Percentiles rank a stretch among this genome's conserved stretches.
Conservation (phyloP, 1,140 invertebrate genomes). For the Drosophila suzukii region DNA sequence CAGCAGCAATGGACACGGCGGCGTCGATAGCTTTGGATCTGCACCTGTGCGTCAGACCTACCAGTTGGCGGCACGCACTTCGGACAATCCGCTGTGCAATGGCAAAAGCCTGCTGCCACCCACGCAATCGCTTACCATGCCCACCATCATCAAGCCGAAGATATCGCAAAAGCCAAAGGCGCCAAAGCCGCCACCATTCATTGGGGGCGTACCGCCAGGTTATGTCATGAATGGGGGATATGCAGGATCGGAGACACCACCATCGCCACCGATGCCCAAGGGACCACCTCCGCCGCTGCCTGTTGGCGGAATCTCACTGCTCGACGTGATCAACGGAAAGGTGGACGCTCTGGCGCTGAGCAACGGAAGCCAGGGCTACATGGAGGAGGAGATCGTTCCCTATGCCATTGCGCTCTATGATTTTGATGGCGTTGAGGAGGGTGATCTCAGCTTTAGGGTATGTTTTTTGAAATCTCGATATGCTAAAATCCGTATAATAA, state of each 20-base stretch:
- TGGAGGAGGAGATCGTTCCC: slow-evolving; percentile 82
- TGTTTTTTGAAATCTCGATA: slow-evolving; percentile 47
- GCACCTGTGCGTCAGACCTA: slow-evolving; percentile 77
- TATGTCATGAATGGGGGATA: slow-evolving; percentile 43
- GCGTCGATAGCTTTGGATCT: slow-evolving; percentile 62
- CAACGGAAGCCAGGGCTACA: slow-evolving; percentile 54
- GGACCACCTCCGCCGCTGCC: slow-evolving; percentile 90
- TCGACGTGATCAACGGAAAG: slow-evolving; percentile 78
- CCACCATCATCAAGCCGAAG: slow-evolving; percentile 88
- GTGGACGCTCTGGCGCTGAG: slow-evolving; percentile 70
- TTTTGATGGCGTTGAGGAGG: slow-evolving; percentile 88
- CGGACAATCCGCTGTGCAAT: slow-evolving; percentile 84
- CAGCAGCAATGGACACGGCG: slow-evolving; percentile 74
- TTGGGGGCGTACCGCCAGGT: slow-evolving; percentile 53
- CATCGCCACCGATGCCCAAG: slow-evolving; percentile 91
- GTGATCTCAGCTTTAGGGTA: slow-evolving; percentile 91
- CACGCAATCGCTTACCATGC: slow-evolving; percentile 85
- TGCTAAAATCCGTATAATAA: neutral
- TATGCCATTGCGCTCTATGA: slow-evolving; percentile 91
- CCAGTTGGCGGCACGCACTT: slow-evolving; percentile 56
- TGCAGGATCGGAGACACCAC: slow-evolving; percentile 57
- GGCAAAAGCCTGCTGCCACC: slow-evolving; percentile 82
- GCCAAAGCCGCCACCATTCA: slow-evolving; percentile 72
- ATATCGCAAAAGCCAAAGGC: slow-evolving; percentile 78
- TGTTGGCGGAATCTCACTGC: slow-evolving; percentile 73